Percentiles rank a stretch among this genome's conserved stretches.
Conservation (phyloP, 2,113 vertebrate species). For the Misgurnus mizolepis region DNA sequence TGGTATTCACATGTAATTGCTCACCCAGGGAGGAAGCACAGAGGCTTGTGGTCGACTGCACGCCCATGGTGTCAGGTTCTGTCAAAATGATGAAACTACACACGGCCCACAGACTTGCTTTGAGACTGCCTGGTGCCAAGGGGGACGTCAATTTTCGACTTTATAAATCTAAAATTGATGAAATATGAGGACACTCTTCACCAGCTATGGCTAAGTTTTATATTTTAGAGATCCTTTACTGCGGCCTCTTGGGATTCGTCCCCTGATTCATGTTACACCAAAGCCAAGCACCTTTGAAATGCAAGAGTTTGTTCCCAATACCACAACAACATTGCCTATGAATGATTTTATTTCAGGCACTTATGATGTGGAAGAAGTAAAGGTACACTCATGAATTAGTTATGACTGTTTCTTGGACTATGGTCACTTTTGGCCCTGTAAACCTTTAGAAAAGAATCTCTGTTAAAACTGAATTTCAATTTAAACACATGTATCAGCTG, state of each 20-base stretch:
- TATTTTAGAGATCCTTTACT: conserved; percentile 59
- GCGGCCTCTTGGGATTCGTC: conserved; percentile 40
- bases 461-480: no score
- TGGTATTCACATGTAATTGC: conserved; percentile 75
- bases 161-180: conserved; percentile 68
- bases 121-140: conserved; percentile 61
- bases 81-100: conserved; percentile 75
- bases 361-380: conserved; percentile 1
- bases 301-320: conserved; percentile 51
- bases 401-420: neutral
- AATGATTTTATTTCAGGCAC: conserved; percentile 21
- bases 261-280: conserved; percentile 57
- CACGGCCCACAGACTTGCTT: conserved; percentile 56
- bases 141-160: conserved; percentile 66
- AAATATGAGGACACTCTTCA: conserved; percentile 63
- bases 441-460: neutral
- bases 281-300: conserved; percentile 47
- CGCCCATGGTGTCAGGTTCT: conserved; percentile 69
- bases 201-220: conserved; percentile 57
- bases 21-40: conserved; percentile 71
- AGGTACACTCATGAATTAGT: neutral
- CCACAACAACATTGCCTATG: conserved; percentile 39
- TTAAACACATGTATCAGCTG: no score
- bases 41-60: conserved; percentile 67
- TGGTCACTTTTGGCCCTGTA: neutral